Conservation (phyloP, 2,888 invertebrate species). For the Dendrolimus pini region DNA sequence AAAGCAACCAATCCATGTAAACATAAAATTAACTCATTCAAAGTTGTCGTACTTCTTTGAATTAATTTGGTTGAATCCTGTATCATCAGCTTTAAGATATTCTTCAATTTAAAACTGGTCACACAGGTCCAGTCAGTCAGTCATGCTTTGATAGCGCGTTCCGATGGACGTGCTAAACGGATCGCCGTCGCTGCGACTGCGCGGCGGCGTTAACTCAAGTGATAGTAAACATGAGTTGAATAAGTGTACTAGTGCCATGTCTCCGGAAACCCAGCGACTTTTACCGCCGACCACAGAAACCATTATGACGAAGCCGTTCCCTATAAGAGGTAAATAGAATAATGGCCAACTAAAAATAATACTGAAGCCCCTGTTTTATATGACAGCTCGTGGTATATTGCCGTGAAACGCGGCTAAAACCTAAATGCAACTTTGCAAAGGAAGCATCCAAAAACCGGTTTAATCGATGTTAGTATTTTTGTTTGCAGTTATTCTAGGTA, state of each 20-base stretch:
- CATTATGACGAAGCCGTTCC: slow-evolving; percentile 92
- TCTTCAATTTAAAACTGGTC: too few species aligned
- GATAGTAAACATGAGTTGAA: slow-evolving; percentile 72
- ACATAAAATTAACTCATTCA: too few species aligned
- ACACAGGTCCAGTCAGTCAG: slow-evolving; percentile 22
- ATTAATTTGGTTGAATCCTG: too few species aligned
- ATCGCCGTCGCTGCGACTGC: slow-evolving; percentile 66
- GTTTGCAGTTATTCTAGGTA: too few species aligned
- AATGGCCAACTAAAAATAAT: slow-evolving; percentile 44
- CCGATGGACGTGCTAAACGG: slow-evolving; percentile 62
- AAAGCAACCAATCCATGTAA: too few species aligned
- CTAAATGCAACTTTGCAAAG: too few species aligned
- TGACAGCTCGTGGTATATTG: slow-evolving; percentile 26
- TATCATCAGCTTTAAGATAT: too few species aligned
- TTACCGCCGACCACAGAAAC: slow-evolving; percentile 89
- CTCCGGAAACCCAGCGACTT: slow-evolving; percentile 79
- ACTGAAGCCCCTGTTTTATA: slow-evolving; percentile 18
- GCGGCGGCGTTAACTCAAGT: slow-evolving; percentile 56
- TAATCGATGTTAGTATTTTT: too few species aligned
- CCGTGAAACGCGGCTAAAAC: slow-evolving; percentile 3
- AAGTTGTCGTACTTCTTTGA: too few species aligned
- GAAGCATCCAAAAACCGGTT: too few species aligned
- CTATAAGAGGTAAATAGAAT: slow-evolving; percentile 82
- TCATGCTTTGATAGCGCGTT: slow-evolving; percentile 55
- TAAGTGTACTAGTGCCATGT: slow-evolving; percentile 84